Conservation (phyloP, 2,888 invertebrate species). For the Apodemia duryi region DNA sequence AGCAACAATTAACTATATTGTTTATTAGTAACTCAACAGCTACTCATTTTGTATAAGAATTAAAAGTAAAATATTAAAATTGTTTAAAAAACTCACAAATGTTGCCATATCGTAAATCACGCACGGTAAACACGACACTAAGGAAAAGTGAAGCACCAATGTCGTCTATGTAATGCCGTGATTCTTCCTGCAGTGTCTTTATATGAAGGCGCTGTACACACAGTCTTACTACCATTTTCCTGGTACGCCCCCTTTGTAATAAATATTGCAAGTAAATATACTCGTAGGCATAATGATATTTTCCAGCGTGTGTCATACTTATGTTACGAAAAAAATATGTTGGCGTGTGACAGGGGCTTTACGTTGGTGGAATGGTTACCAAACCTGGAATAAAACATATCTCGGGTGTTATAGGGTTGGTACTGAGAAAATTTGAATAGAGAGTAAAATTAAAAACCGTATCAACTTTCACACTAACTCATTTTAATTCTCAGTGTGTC, state of each 20-base stretch:
- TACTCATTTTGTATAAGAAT: not conserved
- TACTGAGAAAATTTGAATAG: no score
- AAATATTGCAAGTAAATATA: constrained; percentile 1
- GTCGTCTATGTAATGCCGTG: constrained; percentile 15
- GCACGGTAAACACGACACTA: constrained; percentile 9
- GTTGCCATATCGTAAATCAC: constrained; percentile 1
- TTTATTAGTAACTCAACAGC: not conserved
- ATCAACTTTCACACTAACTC: no score
- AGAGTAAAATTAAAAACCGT: no score
- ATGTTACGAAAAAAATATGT: not conserved
- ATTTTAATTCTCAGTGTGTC: no score
- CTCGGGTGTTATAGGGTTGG: no score
- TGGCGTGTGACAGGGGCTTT: not conserved
- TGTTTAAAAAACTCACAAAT: not conserved
- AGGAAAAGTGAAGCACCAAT: constrained; percentile 8
- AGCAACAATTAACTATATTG: no score
- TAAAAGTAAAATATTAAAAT: not conserved
- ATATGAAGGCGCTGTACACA: constrained; percentile 18
- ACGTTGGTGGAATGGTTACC: no score
- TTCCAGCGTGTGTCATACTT: not conserved
- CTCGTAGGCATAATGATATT: not conserved
- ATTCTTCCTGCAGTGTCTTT: constrained; percentile 12
- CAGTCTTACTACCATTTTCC: not conserved
- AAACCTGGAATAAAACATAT: no score
- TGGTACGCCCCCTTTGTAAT: constrained; percentile 13